Evolutionary conservation across 2,888 invertebrate species (phyloP).

Genomic region (Laspeyria flexula): DNA sequence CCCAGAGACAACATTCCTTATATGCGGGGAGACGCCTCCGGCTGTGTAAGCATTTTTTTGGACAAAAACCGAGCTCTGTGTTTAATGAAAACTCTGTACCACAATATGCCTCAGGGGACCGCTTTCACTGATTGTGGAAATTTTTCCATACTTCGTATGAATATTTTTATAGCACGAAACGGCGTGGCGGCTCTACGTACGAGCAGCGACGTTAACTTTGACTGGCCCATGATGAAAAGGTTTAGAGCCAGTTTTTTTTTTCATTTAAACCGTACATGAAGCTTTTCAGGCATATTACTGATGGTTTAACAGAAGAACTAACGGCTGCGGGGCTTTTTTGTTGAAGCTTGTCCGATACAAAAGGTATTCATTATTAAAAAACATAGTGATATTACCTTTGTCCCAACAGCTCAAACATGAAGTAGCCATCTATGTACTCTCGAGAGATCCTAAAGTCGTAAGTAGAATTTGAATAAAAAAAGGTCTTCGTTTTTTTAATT

Average conservation of each 20-base stretch:
- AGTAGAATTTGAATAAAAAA: too few species aligned
- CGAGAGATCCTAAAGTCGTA: too few species aligned
- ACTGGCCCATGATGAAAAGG: constrained; percentile 47
- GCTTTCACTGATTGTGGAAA: constrained; percentile 77
- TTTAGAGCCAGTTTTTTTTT: constrained; percentile 40
- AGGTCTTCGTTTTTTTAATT: too few species aligned
- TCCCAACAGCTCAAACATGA: too few species aligned
- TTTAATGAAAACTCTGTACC: constrained; percentile 84
- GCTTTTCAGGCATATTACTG: constrained; percentile 33
- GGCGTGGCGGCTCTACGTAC: constrained; percentile 44
- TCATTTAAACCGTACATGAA: constrained; percentile 31
- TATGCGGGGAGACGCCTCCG: constrained; percentile 71
- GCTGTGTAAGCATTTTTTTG: constrained; percentile 74
- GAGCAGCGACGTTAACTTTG: constrained; percentile 43
- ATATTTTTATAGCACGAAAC: constrained; percentile 66
- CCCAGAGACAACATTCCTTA: constrained; percentile 80
- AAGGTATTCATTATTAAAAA: not conserved
- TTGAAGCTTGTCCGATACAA: not conserved
- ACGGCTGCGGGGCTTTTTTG: constrained; percentile 16
- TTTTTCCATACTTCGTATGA: constrained; percentile 75
- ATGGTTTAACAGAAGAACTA: constrained; percentile 21
- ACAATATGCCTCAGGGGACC: constrained; percentile 78
- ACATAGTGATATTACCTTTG: too few species aligned
- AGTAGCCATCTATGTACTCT: too few species aligned
- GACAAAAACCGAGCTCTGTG: constrained; percentile 72